Conservation (phyloP, 2,888 invertebrate species). For the Dorcus parallelipipedus region DNA sequence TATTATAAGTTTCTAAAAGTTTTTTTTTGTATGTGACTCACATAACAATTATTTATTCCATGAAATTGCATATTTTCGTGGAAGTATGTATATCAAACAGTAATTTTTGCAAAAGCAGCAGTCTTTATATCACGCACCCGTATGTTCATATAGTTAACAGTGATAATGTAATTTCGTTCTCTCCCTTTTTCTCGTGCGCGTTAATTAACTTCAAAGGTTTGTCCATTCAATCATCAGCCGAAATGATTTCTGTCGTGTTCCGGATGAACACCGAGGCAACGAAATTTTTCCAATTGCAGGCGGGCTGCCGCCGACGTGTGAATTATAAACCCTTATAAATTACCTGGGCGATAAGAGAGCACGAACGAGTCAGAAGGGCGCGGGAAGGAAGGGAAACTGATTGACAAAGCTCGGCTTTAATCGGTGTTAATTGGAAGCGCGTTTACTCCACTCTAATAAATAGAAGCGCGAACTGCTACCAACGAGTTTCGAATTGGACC, state of each 20-base stretch:
- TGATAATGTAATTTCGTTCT: too few relatives aligned
- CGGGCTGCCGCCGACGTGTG: background rate
- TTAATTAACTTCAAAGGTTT: too few relatives aligned
- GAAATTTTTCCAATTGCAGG: background rate
- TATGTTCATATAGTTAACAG: too few relatives aligned
- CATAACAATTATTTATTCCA: too few relatives aligned
- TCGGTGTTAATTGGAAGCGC: constrained; percentile 24
- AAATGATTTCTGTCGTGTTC: background rate
- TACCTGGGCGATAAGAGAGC: background rate
- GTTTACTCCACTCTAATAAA: constrained; percentile 15
- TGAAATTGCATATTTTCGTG: too few relatives aligned
- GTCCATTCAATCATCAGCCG: background rate
- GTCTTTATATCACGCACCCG: too few relatives aligned
- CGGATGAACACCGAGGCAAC: background rate
- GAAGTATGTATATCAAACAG: too few relatives aligned
- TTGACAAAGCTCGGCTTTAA: constrained; percentile 22
- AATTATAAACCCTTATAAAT: background rate
- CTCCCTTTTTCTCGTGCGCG: too few relatives aligned
- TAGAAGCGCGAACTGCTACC: constrained; percentile 14
- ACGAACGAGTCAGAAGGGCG: background rate
- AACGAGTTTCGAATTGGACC: constrained; percentile 24
- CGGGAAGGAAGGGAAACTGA: constrained; percentile 8
- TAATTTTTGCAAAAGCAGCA: too few relatives aligned
- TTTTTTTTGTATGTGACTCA: too few relatives aligned
- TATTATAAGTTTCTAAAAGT: too few relatives aligned